Percentiles rank a stretch among this genome's conserved stretches.
These are phyloP conservation scores for Abscondita cerata DNA, from an alignment of 2,888 invertebrate genomes.

Conservation along the genomic window DNA sequence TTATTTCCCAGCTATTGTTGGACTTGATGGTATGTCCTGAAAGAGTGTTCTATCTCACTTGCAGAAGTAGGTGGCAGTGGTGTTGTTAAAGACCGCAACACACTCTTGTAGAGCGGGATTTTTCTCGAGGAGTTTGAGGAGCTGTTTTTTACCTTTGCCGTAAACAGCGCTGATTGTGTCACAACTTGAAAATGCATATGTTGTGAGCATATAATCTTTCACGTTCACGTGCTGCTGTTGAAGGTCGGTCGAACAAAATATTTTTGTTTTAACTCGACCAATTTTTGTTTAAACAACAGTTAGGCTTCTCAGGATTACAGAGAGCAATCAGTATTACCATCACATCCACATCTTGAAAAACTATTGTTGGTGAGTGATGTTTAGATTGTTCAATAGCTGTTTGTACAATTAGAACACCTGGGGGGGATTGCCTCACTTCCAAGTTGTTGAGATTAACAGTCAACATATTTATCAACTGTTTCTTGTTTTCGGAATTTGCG, in stretches of 20 bases:
- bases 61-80: neutral
- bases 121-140: neutral
- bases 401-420: no score
- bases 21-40: no score
- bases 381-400: no score
- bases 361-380: no score
- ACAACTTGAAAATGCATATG: conserved; percentile 2
- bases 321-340: conserved; percentile 6
- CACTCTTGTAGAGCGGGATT: neutral
- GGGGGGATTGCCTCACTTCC: no score
- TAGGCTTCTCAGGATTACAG: neutral
- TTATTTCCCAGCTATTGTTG: no score
- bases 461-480: no score
- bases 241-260: conserved; percentile 1
- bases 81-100: neutral
- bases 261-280: conserved; percentile 5
- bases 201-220: neutral
- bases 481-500: no score
- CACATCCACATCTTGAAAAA: no score
- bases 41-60: neutral
- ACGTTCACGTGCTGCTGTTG: neutral
- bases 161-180: conserved; percentile 3
- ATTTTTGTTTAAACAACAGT: conserved; percentile 1
- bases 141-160: conserved; percentile 4
- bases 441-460: no score